Conservation (phyloP, 92 coral and sea anemone genomes). For the Zoanthus sociatus region DNA sequence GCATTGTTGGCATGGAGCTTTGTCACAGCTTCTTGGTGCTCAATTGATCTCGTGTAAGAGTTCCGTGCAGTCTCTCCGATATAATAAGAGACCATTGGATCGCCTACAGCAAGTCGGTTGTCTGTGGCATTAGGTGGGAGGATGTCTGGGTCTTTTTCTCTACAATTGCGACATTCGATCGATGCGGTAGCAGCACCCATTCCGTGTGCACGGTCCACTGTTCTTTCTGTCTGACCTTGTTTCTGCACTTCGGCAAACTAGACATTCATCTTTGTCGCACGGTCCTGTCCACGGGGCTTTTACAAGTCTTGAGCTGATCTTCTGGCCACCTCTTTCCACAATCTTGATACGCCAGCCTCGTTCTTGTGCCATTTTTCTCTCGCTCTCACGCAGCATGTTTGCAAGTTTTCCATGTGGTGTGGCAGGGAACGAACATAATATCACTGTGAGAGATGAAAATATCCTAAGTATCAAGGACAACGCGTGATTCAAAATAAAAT, state of each 20-base stretch:
- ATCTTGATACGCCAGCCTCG: slow-evolving; percentile 5
- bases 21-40: not conserved
- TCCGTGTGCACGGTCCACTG: too few relatives aligned
- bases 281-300: slow-evolving; percentile 11
- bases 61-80: not conserved
- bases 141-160: not conserved
- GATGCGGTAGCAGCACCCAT: too few relatives aligned
- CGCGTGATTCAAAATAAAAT: too few relatives aligned
- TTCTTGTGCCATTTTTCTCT: not conserved
- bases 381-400: too few relatives aligned
- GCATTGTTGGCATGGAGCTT: not conserved
- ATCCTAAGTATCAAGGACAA: too few relatives aligned
- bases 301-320: not conserved
- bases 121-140: not conserved
- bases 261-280: not conserved
- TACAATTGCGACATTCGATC: not conserved
- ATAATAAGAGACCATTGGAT: not conserved
- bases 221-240: too few relatives aligned
- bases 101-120: not conserved
- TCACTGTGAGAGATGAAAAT: too few relatives aligned
- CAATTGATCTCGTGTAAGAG: not conserved
- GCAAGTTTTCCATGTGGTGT: too few relatives aligned
- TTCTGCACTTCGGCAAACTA: too few relatives aligned
- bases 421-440: too few relatives aligned
- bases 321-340: not conserved